Conservation (phyloP, 2,888 invertebrate species). For the Caenorhabditis panamensis region DNA sequence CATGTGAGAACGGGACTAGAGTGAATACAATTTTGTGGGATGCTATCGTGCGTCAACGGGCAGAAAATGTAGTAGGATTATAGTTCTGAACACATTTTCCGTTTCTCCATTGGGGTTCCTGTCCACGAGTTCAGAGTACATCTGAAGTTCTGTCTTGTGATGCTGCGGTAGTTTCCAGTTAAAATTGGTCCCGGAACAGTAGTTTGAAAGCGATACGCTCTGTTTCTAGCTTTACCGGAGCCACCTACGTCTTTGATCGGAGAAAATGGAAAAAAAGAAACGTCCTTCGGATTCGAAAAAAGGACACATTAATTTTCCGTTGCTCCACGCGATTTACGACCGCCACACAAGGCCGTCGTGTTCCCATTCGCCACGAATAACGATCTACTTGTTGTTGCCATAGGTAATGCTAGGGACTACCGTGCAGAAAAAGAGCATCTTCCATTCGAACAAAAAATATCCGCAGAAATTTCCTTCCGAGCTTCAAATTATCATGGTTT, state of each 20-base stretch:
- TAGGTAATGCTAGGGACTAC: slow-evolving; percentile 27
- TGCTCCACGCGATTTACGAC: slow-evolving; percentile 20
- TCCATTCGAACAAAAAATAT: background rate
- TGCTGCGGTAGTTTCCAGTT: background rate
- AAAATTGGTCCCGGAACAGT: background rate
- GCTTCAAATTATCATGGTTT: background rate
- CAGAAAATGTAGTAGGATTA: slow-evolving; percentile 19
- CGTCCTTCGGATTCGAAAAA: background rate
- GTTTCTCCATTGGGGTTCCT: background rate
- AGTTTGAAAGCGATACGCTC: too few relatives aligned
- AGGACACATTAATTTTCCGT: background rate
- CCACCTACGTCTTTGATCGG: too few relatives aligned
- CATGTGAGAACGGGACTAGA: background rate
- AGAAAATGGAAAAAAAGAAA: background rate
- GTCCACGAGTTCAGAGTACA: background rate
- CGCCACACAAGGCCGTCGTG: background rate
- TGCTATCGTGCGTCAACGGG: background rate
- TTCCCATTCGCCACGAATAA: slow-evolving; percentile 3
- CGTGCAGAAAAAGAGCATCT: background rate
- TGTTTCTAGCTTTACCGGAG: too few relatives aligned
- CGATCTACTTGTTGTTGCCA: slow-evolving; percentile 31
- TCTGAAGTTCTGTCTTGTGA: background rate
- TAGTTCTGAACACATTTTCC: slow-evolving; percentile 24
- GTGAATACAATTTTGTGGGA: too few relatives aligned
- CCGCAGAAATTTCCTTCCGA: background rate